phyloP scores from a whole-genome alignment of 2,113 vertebrate species.

The Anser brachyrhynchus region DNA sequence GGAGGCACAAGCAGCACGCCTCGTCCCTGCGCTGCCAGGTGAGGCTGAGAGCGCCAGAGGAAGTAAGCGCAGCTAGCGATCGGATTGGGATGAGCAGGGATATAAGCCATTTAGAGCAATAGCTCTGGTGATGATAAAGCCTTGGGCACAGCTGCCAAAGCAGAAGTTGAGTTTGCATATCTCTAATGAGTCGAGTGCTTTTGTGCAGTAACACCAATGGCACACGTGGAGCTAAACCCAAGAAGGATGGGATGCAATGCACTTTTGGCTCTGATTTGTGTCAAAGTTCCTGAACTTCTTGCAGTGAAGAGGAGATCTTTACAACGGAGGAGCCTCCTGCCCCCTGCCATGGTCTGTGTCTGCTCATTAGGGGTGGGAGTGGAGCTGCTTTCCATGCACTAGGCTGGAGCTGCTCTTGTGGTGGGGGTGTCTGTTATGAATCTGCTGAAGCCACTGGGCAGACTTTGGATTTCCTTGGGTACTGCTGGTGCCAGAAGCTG shows the following conservation, averaged over 20 bases:
- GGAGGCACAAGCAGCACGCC: not conserved
- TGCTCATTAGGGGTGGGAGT: not conserved
- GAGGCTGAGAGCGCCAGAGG: not conserved
- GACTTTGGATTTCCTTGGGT: not conserved
- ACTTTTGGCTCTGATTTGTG: not conserved
- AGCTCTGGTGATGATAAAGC: constrained; percentile 25
- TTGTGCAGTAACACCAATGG: not conserved
- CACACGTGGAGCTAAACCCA: not conserved
- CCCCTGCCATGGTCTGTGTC: not conserved
- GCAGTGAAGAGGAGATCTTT: not conserved
- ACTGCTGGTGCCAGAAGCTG: not conserved
- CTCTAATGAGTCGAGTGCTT: not conserved
- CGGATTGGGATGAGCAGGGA: constrained; percentile 29
- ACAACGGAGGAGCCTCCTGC: not conserved
- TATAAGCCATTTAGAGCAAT: constrained; percentile 26
- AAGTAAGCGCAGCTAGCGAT: constrained; percentile 30
- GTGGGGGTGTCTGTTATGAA: not conserved
- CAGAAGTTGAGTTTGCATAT: constrained; percentile 14
- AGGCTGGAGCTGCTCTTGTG: not conserved
- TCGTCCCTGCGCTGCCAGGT: not conserved
- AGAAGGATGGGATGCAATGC: not conserved
- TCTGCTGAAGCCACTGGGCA: not conserved
- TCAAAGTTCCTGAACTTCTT: not conserved
- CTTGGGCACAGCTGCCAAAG: constrained; percentile 9
- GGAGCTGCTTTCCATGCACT: not conserved